Conservation (phyloP, 1,140 invertebrate species). For the Tetraneura akinire region DNA sequence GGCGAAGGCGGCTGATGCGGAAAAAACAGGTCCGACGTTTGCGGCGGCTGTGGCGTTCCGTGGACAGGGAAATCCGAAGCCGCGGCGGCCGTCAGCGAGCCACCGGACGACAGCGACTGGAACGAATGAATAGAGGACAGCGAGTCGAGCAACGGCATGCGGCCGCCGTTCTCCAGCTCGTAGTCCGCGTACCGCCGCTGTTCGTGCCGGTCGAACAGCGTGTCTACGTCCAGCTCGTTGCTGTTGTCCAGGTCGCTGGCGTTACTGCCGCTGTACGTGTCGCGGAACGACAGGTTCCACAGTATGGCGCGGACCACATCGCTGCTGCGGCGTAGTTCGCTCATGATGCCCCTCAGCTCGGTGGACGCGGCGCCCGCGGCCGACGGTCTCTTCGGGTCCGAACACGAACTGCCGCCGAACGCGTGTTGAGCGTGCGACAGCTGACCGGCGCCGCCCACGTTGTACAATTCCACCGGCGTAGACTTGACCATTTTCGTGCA, state of each 20-base stretch:
- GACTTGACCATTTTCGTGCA: not conserved
- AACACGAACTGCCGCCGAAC: too few relatives aligned
- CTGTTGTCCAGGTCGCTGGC: not conserved
- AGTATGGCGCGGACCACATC: conserved; percentile 61
- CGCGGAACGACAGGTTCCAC: conserved; percentile 59
- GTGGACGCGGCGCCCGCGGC: conserved; percentile 43
- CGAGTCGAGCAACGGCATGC: not conserved
- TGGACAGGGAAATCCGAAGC: too few relatives aligned
- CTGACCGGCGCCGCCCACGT: not conserved
- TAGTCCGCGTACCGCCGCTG: conserved; percentile 55
- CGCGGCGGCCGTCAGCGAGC: conserved; percentile 52
- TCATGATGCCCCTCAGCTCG: conserved; percentile 58
- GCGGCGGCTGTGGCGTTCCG: not conserved
- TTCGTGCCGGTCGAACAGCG: conserved; percentile 59
- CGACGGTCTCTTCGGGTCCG: not conserved
- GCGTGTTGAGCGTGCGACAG: not conserved
- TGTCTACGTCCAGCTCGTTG: conserved; percentile 56
- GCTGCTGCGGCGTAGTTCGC: conserved; percentile 59
- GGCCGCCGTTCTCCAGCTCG: conserved; percentile 40
- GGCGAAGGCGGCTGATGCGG: not conserved
- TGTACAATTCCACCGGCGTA: not conserved
- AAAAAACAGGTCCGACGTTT: too few relatives aligned
- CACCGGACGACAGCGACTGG: conserved; percentile 27
- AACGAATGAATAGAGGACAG: conserved; percentile 37
- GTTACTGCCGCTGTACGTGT: conserved; percentile 54